A percentile compares a stretch with the other conserved stretches of the same genome.
Conservation (phyloP, 2,888 invertebrate species). For the Calameuta filiformis region DNA sequence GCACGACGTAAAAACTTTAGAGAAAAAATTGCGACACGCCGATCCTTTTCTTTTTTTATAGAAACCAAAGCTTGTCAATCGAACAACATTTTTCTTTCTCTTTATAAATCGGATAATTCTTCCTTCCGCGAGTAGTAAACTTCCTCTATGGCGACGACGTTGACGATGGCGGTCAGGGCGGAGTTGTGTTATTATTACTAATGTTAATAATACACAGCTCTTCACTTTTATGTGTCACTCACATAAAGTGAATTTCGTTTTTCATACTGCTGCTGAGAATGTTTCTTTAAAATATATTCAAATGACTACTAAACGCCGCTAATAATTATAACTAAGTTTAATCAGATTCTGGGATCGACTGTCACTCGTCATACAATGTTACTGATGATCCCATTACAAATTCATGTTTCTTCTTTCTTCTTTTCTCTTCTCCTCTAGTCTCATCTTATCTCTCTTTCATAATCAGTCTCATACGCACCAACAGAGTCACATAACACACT, state of each 20-base stretch:
- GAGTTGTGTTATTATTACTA: neutral
- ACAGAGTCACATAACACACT: neutral
- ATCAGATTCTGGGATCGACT: neutral
- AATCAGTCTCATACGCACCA: neutral
- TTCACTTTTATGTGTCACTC: neutral
- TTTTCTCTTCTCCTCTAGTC: neutral
- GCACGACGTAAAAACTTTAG: neutral
- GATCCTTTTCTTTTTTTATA: conserved; percentile 12
- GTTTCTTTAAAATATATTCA: conserved; percentile 14
- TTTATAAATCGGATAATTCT: neutral
- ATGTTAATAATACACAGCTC: neutral
- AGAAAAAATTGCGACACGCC: neutral
- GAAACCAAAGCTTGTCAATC: neutral
- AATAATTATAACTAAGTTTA: neutral
- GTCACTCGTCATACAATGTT: conserved; percentile 9
- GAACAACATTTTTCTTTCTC: neutral
- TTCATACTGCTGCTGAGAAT: conserved; percentile 5
- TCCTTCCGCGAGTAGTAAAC: neutral
- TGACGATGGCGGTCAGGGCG: neutral
- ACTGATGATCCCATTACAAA: conserved; percentile 7
- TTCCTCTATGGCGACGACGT: neutral
- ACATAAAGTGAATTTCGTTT: conserved; percentile 4
- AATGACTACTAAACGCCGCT: conserved; percentile 6
- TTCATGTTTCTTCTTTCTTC: conserved; percentile 7
- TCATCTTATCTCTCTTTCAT: neutral